Conservation (phyloP, 2,888 invertebrate species). For the Limnephilus rhombicus region DNA sequence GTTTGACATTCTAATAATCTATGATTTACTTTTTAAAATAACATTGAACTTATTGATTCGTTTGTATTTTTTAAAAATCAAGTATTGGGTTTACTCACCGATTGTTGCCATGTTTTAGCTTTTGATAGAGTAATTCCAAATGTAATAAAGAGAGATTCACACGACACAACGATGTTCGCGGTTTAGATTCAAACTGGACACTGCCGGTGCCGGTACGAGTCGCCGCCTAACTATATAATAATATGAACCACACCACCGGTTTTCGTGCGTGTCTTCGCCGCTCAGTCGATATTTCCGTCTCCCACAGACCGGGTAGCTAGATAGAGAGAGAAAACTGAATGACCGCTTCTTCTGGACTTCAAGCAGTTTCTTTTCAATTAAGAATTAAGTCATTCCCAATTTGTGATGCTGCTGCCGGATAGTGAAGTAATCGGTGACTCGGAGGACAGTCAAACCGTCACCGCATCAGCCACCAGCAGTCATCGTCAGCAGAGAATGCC, state of each 20-base stretch:
- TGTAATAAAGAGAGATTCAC: conserved; percentile 18
- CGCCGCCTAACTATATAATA: conserved; percentile 47
- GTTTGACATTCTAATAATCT: no score
- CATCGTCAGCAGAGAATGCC: conserved; percentile 14
- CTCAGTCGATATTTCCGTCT: background rate
- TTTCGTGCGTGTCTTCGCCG: background rate
- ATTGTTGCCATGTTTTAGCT: conserved; percentile 55
- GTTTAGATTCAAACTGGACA: conserved; percentile 55
- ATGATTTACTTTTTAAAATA: no score
- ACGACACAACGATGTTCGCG: conserved; percentile 52
- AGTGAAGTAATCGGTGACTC: conserved; percentile 35
- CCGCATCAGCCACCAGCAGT: background rate
- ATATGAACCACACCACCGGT: conserved; percentile 3
- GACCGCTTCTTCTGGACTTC: background rate
- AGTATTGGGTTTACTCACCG: conserved; percentile 39
- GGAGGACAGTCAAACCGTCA: background rate
- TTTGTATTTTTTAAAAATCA: background rate
- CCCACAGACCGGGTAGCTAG: background rate
- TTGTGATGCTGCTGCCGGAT: background rate
- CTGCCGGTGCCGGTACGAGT: conserved; percentile 4
- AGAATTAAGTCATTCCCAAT: conserved; percentile 20
- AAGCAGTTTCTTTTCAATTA: background rate
- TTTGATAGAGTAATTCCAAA: conserved; percentile 43
- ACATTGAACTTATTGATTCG: background rate
- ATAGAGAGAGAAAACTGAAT: background rate